These are phyloP conservation scores for Callosobruchus maculatus DNA, from an alignment of 2,888 invertebrate species.

Conservation along the genomic window DNA sequence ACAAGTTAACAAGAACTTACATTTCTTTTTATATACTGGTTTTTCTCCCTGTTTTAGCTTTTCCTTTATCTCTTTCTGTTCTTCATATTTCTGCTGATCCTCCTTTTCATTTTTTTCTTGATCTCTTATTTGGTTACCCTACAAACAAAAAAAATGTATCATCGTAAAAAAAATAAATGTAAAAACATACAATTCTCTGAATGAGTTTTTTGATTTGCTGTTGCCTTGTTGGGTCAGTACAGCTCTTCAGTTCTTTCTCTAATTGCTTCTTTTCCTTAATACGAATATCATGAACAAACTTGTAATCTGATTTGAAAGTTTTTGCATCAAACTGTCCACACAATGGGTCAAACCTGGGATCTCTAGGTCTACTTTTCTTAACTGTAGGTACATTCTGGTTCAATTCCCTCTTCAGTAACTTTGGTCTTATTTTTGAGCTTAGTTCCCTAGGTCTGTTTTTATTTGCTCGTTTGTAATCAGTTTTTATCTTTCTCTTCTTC, in stretches of 20 bases:
- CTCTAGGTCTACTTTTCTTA: constrained; percentile 48
- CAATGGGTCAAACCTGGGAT: constrained; percentile 85
- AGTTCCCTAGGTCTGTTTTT: constrained; percentile 81
- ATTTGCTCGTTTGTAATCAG: constrained; percentile 64
- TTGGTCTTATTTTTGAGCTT: constrained; percentile 60
- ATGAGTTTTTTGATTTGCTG: constrained; percentile 66
- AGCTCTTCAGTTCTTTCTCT: constrained; percentile 58
- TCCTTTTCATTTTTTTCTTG: constrained; percentile 57
- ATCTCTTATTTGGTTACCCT: constrained; percentile 74
- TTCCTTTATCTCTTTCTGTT: constrained; percentile 56
- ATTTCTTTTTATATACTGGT: constrained; percentile 70
- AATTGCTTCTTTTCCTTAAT: constrained; percentile 65
- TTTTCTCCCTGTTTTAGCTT: constrained; percentile 65
- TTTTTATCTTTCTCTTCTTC: constrained; percentile 29
- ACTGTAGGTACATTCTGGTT: constrained; percentile 39
- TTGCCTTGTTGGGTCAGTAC: constrained; percentile 61
- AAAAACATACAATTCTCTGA: constrained; percentile 62
- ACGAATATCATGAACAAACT: constrained; percentile 70
- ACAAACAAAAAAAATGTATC: constrained; percentile 20
- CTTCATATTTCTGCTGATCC: constrained; percentile 53
- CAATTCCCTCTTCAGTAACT: constrained; percentile 52
- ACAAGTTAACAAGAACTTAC: constrained; percentile 49
- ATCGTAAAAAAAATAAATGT: no score
- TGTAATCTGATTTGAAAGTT: constrained; percentile 72
- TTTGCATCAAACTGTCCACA: constrained; percentile 77